Evolutionary conservation across 2,888 invertebrate genomes (phyloP).

Genomic region (Xylota segnis): DNA sequence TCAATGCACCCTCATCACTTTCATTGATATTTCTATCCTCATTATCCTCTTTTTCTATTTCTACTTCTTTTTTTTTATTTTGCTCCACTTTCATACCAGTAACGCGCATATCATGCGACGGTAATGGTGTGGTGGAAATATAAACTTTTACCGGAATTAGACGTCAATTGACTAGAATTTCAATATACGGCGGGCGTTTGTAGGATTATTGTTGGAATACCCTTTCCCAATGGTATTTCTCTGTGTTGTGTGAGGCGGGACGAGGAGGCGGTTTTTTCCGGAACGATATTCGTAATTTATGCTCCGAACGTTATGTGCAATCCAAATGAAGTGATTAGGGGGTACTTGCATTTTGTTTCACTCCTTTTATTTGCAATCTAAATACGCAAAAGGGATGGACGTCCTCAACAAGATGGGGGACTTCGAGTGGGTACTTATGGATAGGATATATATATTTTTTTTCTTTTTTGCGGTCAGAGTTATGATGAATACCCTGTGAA

Average conservation of each 20-base stretch:
- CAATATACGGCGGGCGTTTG: constrained; percentile 19
- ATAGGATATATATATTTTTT: not conserved
- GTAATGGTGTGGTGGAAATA: constrained; percentile 15
- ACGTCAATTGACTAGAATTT: constrained; percentile 54
- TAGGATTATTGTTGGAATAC: constrained; percentile 20
- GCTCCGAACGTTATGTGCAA: constrained; percentile 27
- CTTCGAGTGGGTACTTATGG: not conserved
- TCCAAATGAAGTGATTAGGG: constrained; percentile 26
- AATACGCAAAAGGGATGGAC: not conserved
- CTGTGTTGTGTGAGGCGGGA: not conserved
- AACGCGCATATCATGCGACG: constrained; percentile 24
- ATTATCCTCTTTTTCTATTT: constrained; percentile 53
- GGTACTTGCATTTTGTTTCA: constrained; percentile 33
- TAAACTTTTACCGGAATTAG: constrained; percentile 63
- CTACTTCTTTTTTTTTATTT: not conserved
- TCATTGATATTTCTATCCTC: constrained; percentile 55
- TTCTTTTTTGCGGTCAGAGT: constrained; percentile 1
- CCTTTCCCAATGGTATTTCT: not conserved
- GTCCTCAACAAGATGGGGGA: not conserved
- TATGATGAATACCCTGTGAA: constrained; percentile 9
- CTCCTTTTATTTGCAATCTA: constrained; percentile 20
- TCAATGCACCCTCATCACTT: constrained; percentile 57
- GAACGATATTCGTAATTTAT: constrained; percentile 39
- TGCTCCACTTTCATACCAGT: constrained; percentile 33
- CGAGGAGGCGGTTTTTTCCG: no score